phyloP scores from a whole-genome alignment of 2,888 invertebrate genomes.

The Campoplex nolae region DNA sequence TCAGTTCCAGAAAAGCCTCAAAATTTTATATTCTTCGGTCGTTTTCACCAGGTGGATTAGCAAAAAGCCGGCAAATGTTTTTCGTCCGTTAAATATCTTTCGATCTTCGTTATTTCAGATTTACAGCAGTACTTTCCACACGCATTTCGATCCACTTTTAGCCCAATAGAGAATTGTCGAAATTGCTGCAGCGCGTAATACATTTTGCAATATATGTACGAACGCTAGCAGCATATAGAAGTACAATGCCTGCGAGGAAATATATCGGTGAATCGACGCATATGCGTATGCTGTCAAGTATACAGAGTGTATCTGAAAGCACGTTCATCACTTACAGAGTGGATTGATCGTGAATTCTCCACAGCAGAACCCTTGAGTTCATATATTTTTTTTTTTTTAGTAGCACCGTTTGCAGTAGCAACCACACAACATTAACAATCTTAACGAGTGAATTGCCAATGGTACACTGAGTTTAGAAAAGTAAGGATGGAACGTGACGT shows the following conservation, averaged over 20 bases:
- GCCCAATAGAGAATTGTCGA: not conserved
- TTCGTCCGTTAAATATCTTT: not conserved
- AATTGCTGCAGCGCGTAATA: slow-evolving; percentile 50
- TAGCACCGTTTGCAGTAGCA: too few species aligned
- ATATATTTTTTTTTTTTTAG: not conserved
- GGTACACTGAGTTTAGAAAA: too few species aligned
- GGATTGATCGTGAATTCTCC: not conserved
- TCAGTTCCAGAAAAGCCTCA: too few species aligned
- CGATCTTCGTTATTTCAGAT: not conserved
- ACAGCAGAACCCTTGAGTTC: not conserved
- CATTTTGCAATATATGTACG: slow-evolving; percentile 3
- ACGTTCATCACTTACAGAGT: not conserved
- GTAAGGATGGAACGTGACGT: too few species aligned
- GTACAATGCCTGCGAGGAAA: slow-evolving; percentile 1
- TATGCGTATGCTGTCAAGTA: not conserved
- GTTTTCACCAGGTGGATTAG: not conserved
- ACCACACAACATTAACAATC: too few species aligned
- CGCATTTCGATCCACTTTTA: not conserved
- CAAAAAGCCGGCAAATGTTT: not conserved
- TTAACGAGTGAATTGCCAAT: too few species aligned
- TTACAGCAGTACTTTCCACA: not conserved
- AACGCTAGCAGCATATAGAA: not conserved
- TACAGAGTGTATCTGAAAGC: not conserved
- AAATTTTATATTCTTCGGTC: too few species aligned
- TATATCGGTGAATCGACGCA: not conserved